Evolutionary conservation across 2,888 invertebrate genomes (phyloP).

Genomic region (Quadroppia sp.): DNA sequence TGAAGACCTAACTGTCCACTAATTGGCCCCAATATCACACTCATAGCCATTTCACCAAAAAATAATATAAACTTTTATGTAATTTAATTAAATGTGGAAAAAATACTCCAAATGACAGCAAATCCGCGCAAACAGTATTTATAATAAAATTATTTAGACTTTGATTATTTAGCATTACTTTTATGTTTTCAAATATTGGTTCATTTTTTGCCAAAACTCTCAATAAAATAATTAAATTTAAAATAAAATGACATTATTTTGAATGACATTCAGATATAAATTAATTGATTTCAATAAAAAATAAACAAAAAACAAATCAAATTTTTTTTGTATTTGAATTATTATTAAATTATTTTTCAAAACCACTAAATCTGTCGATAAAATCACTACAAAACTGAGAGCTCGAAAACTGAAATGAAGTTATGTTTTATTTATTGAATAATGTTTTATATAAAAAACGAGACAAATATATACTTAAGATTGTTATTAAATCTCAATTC

Average conservation of each 20-base stretch:
- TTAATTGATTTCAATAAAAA: too few relatives aligned
- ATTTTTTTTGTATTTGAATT: too few relatives aligned
- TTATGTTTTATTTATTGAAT: constrained; percentile 1
- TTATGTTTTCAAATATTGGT: too few relatives aligned
- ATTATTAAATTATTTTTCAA: too few relatives aligned
- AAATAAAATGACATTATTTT: too few relatives aligned
- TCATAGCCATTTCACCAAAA: constrained; percentile 23
- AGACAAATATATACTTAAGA: too few relatives aligned
- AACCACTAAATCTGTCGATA: too few relatives aligned
- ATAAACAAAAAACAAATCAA: too few relatives aligned
- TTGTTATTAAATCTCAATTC: too few relatives aligned
- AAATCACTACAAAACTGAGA: constrained; percentile 5
- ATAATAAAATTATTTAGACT: background rate
- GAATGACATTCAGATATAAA: too few relatives aligned
- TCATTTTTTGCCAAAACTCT: too few relatives aligned
- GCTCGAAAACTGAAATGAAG: background rate
- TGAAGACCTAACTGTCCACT: background rate
- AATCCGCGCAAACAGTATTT: background rate
- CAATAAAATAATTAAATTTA: too few relatives aligned
- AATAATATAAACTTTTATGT: background rate
- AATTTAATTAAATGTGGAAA: background rate
- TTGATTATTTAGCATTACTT: constrained; percentile 11
- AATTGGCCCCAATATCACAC: constrained; percentile 32
- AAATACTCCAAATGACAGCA: constrained; percentile 1
- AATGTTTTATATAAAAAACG: background rate